Evolutionary conservation across 2,888 invertebrate species (phyloP).

Genomic region (Pteria penguin): DNA sequence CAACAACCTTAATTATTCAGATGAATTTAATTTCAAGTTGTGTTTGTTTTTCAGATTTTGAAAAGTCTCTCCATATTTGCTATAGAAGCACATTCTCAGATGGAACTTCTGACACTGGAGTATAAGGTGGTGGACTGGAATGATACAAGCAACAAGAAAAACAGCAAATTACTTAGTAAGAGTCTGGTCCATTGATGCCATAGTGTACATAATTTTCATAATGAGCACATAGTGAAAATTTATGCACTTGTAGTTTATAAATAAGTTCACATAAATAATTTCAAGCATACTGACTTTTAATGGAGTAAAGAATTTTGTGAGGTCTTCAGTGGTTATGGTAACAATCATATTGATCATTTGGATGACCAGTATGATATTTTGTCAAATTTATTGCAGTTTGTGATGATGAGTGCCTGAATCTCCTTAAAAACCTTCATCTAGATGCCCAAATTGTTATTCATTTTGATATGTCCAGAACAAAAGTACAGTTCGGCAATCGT

Average conservation of each 20-base stretch:
- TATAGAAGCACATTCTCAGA: constrained; percentile 46
- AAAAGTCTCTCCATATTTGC: constrained; percentile 38
- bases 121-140: constrained; percentile 50
- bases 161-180: constrained; percentile 38
- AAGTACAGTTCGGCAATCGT: constrained; percentile 86
- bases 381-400: constrained; percentile 81
- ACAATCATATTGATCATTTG: too few species aligned
- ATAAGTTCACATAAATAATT: too few species aligned
- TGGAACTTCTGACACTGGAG: constrained; percentile 51
- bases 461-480: constrained; percentile 85
- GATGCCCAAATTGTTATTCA: constrained; percentile 87
- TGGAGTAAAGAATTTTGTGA: too few species aligned
- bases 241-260: not conserved
- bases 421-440: constrained; percentile 85
- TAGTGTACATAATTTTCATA: too few species aligned
- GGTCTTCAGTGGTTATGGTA: too few species aligned
- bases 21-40: too few species aligned
- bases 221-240: too few species aligned
- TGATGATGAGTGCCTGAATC: constrained; percentile 85
- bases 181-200: not conserved
- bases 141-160: constrained; percentile 8
- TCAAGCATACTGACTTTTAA: too few species aligned
- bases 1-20: too few species aligned
- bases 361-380: too few species aligned
- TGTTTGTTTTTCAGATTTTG: constrained; percentile 45